Evolutionary conservation across 2,888 invertebrate genomes (phyloP), one percentile per base, ranked within the genome.

Genomic region (Caenorhabditis sulstoni): DNA sequence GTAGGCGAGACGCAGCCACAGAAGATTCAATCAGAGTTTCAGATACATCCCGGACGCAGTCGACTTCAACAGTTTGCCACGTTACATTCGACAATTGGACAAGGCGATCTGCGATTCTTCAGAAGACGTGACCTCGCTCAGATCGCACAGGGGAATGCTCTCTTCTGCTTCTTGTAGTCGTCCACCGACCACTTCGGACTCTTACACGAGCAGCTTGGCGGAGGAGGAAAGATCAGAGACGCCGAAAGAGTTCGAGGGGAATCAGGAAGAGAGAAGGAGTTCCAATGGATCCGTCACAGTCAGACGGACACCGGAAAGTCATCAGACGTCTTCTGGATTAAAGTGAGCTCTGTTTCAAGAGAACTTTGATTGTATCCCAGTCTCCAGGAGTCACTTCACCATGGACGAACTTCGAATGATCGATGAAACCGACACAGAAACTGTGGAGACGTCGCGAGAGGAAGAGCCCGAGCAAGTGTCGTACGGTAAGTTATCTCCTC

Each of bases 371-470:
- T 41, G 41, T 8, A 41, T 8, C 7, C 3, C 35, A 11, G 4
- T 29, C 37, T 65, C 44, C 59, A 77, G 77, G 70, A 77, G 65
- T 23, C 76, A 76, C 35, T 76, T 76, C 59, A 78, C 65, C 9
- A 65, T 71, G 78, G 78, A 73, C 37, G 78, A 79, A 23, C 29
- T 79, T 1, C 50, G 73, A 45, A 74, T 79, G 79, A 79, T 79
- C 16, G 79, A 79, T 57, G 79, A 79, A 45, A 79, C 75, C 9
- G 79, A 79, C 37, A 65, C 75, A 35, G 79, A 79, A 18, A 79
- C 79, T 3, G 11, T 55, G 20, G 75, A 79, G 45, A 73, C 75
- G 0, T 29, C 58, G 0, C 35, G 66, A 29, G 71, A 57, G 47
- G 50, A 68, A n/a, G 45, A 76, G 16, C 37, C 52, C 22, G 67